phyloP scores from a whole-genome alignment of 2,113 vertebrate genomes.

The Erythrolamprus reginae region DNA sequence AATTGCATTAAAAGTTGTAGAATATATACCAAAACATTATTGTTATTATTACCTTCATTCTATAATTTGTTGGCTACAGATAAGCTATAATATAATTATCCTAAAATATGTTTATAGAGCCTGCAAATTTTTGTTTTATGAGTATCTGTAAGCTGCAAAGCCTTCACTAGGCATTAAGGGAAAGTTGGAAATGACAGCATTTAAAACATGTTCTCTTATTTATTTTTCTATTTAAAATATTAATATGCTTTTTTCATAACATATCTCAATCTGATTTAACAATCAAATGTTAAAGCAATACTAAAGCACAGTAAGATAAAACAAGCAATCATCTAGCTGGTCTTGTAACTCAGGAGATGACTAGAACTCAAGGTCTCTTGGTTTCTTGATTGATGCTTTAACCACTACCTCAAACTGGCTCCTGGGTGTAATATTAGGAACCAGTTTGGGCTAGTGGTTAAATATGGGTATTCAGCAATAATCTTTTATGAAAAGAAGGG shows the following conservation, averaged over 20 bases:
- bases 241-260: neutral
- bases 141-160: neutral
- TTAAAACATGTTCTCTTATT: neutral
- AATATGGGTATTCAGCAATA: neutral
- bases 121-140: neutral
- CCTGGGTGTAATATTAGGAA: neutral
- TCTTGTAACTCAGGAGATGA: neutral
- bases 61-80: neutral
- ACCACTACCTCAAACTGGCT: neutral
- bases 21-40: constrained; percentile 1
- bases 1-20: constrained; percentile 24
- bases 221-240: neutral
- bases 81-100: neutral
- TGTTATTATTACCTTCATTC: neutral
- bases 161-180: neutral
- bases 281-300: neutral
- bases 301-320: neutral
- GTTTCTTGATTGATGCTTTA: neutral
- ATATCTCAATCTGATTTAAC: neutral
- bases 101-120: neutral
- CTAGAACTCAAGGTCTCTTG: neutral
- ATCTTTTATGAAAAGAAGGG: neutral
- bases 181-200: neutral
- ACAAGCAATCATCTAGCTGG: neutral
- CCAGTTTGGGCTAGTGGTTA: too few species aligned